Base-by-base conservation (phyloP, 1,140 invertebrate genomes). In the Drosophila ficusphila region DNA sequence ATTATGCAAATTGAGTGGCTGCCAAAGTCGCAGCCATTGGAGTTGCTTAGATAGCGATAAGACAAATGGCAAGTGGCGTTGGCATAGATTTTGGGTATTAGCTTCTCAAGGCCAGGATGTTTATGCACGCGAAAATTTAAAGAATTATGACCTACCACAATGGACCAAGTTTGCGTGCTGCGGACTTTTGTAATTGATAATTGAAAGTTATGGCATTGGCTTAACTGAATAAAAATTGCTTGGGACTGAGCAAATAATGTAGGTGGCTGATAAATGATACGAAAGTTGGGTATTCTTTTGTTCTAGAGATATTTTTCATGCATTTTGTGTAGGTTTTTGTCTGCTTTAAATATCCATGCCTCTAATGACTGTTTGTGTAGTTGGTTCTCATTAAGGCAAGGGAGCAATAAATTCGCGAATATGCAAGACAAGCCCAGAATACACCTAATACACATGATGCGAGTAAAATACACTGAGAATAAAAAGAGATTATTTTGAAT, bases 1-100 rank as follows among this genome's bases (percentile, higher is more conserved):
- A 86, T 85, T 86, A 85, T 86, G 79, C 65, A 86, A 86, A 85
- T 85, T 86, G 71, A 67, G 79, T 79, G 65, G 60, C 31, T 65
- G 70, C 62, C 75, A 74, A 85, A 53, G 48, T 52, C 56, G 39
- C 21, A 34, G 67, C 18, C 33, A 62, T 46, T 27, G 65, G 16
- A 77, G 76, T 79, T 62, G 61, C 57, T 75, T 39, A 69, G 65
- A 36, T 56, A 53, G 64, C 44, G 61, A 68, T 67, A 68, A 67
- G 64, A 68, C 46, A 68, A 68, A 67, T 52, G 61, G 64, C 46
- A 68, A 68, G 52, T 52, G 61, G 64, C 36, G 21, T 46, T 74
- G 71, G 51, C 25, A 65, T 65, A 49, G 64, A 52, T 67, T 67
- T 67, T 3, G 46, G 60, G 36, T 48, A 41, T 65, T 41, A 21